These are phyloP conservation scores for Scolopax rusticola DNA, from an alignment of 2,797 vertebrate species.

Conservation along the genomic window DNA sequence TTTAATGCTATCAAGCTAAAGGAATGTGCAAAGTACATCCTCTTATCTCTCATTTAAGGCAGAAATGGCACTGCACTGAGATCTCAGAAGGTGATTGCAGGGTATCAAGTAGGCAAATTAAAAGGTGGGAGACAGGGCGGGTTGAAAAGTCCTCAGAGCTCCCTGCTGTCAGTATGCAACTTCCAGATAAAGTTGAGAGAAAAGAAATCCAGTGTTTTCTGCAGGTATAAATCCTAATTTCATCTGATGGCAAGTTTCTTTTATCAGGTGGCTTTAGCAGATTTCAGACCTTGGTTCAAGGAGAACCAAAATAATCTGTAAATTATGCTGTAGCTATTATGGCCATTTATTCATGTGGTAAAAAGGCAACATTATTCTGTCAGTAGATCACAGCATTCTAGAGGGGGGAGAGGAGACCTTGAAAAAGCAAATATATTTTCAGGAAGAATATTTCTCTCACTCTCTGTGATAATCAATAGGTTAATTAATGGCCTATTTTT, in stretches of 20 bases:
- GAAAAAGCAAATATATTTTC: slow-evolving; percentile 13
- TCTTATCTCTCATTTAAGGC: slow-evolving; percentile 42
- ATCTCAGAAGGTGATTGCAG: slow-evolving; percentile 11
- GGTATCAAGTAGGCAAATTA: slow-evolving; percentile 33
- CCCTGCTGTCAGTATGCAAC: neutral
- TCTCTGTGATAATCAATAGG: slow-evolving; percentile 27
- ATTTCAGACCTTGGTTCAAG: slow-evolving; percentile 53
- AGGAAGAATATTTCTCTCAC: slow-evolving; percentile 22
- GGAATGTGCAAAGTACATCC: slow-evolving; percentile 23
- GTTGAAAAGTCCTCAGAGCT: slow-evolving; percentile 41
- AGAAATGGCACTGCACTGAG: slow-evolving; percentile 18
- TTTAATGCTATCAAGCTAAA: slow-evolving; percentile 46
- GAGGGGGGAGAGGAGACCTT: slow-evolving; percentile 25
- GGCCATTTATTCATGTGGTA: slow-evolving; percentile 28
- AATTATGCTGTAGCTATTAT: slow-evolving; percentile 49
- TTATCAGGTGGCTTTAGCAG: slow-evolving; percentile 4
- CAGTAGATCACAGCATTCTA: slow-evolving; percentile 21
- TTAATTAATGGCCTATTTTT: slow-evolving; percentile 64
- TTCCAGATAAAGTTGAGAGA: slow-evolving; percentile 35
- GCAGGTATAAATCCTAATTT: slow-evolving; percentile 19
- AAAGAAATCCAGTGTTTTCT: slow-evolving; percentile 33
- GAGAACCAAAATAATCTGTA: slow-evolving; percentile 48
- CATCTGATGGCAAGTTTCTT: neutral
- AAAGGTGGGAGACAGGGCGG: neutral
- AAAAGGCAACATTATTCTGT: slow-evolving; percentile 43